Evolutionary conservation across 37 sponge, comb jelly and placozoan genomes (phyloP).

Genomic region (Eunapius fragilis): DNA sequence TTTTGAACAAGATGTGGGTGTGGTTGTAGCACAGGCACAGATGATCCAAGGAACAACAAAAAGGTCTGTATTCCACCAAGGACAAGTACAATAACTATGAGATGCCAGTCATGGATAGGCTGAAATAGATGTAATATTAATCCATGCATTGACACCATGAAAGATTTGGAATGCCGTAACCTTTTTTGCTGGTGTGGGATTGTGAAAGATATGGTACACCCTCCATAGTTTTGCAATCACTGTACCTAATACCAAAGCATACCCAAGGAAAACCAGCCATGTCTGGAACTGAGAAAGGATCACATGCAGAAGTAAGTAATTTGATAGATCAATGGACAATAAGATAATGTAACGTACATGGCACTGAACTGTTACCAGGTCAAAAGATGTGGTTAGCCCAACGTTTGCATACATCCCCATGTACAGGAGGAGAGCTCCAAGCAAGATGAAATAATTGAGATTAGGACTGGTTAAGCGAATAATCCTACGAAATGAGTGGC

Average conservation of each 20-base stretch:
- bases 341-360: slow-evolving; percentile 29
- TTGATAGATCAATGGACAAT: neutral
- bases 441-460: slow-evolving; percentile 55
- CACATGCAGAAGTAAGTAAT: neutral
- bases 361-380: slow-evolving; percentile 1
- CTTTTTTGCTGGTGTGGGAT: neutral
- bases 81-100: neutral
- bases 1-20: neutral
- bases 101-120: neutral
- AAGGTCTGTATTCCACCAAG: neutral
- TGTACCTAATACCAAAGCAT: neutral
- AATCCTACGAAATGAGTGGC: slow-evolving; percentile 13
- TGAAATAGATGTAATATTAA: neutral
- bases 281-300: neutral
- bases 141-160: neutral
- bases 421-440: slow-evolving; percentile 37
- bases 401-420: slow-evolving; percentile 15
- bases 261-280: neutral
- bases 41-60: neutral
- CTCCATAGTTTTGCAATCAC: neutral
- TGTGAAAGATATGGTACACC: neutral
- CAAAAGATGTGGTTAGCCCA: neutral
- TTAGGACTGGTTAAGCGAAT: slow-evolving; percentile 60
- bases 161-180: neutral
- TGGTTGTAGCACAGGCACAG: neutral